phyloP scores from a whole-genome alignment of 2,797 vertebrate species.

The Furcifer pardalis region DNA sequence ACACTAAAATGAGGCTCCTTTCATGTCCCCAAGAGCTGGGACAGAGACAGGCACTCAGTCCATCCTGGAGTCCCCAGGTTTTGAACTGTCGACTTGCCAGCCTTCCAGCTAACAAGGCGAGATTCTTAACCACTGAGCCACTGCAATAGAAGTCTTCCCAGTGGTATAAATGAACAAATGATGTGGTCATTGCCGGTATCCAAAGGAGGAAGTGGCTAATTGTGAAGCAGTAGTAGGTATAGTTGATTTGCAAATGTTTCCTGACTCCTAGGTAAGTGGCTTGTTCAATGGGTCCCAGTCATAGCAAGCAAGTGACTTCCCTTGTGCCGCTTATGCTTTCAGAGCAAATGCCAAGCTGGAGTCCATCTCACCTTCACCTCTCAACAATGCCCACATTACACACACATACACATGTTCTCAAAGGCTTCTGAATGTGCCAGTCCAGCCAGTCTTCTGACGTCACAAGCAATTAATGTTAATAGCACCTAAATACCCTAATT shows the following conservation, averaged over 20 bases:
- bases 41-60: too few relatives aligned
- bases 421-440: background rate
- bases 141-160: background rate
- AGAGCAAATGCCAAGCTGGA: background rate
- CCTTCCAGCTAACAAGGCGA: too few relatives aligned
- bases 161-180: background rate
- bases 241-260: background rate
- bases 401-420: too few relatives aligned
- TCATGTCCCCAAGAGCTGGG: too few relatives aligned
- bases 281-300: background rate
- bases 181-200: background rate
- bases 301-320: background rate
- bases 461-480: constrained; percentile 36
- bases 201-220: background rate
- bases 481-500: constrained; percentile 24
- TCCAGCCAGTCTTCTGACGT: background rate
- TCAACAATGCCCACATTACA: background rate
- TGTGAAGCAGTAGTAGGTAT: background rate
- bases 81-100: too few relatives aligned
- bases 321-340: background rate
- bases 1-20: too few relatives aligned
- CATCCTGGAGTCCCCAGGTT: too few relatives aligned
- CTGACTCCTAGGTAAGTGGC: background rate
- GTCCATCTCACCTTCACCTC: background rate
- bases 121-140: too few relatives aligned